Base-by-base conservation (phyloP, 2,797 vertebrate genomes). In the Galaxias olidus region DNA sequence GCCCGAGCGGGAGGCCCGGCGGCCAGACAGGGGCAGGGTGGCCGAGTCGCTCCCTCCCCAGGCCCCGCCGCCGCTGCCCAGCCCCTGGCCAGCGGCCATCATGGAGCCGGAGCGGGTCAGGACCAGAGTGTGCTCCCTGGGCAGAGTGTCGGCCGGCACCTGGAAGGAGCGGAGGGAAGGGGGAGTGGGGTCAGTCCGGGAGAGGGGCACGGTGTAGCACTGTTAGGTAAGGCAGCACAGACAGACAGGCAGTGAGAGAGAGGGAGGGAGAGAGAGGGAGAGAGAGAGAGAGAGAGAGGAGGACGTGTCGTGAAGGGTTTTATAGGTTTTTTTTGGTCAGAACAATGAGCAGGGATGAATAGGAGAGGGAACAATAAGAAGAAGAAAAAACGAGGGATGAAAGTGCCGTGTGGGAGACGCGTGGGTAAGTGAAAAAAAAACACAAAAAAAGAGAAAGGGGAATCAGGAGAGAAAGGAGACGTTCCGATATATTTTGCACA, bases 1-100 rank as follows among this genome's bases (percentile, higher is more conserved):
- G 63, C 91, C 93, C 8, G 89, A 67, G 0, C 93, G 91, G 12
- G 94, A 93, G 1, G 91, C 87, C 69, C 93, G 90, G 47, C 94
- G 93, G 47, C 94, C 94, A 0, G 91, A 85, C 50, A 92, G 61
- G 59, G 93, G 93, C 52, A 96, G 84, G 0, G 91, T 92, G 4
- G 91, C 75, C 0, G 94, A 92, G 58, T 95, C 93, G 17, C 92
- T 93, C 73, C 30, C 30, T 30, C 30, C 30, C 30, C 30, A 30
- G 30, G 91, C 82, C 84, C 95, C 92, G 65, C 84, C 76, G 78
- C 84, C 91, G 9, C 72, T 79, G 55, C 75, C 79, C 63, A 80
- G 92, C 56, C 79, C 83, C 19, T 81, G 81, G 53, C 90, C 88
- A 7, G 88, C 81, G 30, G 30, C 30, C 30, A 30, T 30, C 50